Base-by-base conservation (phyloP, 1,140 invertebrate genomes). In the Temnothorax longispinosus region DNA sequence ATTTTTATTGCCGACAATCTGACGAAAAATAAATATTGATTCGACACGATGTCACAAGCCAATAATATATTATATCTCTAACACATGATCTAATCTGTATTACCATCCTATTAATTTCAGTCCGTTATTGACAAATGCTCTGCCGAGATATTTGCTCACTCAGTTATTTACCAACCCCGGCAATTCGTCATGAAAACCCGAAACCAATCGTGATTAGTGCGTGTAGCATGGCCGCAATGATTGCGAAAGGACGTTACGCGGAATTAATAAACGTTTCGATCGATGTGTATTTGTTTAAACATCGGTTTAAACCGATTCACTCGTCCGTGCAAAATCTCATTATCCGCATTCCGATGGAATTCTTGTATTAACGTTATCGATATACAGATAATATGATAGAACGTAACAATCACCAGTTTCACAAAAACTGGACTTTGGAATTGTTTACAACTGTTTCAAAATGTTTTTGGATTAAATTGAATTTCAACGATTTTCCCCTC, bases 151-250 rank as follows among this genome's bases (percentile, higher is more conserved):
- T 84, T 75, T 84, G 80, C 47, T 62, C 80, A 38, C 80, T 84
- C 69, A 69, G 69, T 84, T 84, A 84, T 84, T 84, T 84, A 84
- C 80, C 54, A 84, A 62, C 18, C 27, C 69, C 80, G 56, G 56
- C 80, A 84, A 84, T 84, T 58, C 80, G 80, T 69, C 80, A 84
- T 84, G 80, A 84, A 84, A 84, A 84, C 80, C 80, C 80, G 80
- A 84, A 84, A 84, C 80, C 80, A 75, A 84, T 84, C 80, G 80
- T 84, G 54, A 75, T 84, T 84, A 84, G 80, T 75, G 80, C 80
- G 80, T 75, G 69, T 5, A 84, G 80, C 54, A 84, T 5, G 32
- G 80, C 69, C 80, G 41, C 80, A 84, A 84, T 84, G 80, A 84
- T 84, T 84, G 80, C 80, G 52, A 84, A 84, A 84, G 80, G 80